Percentiles rank a stretch among this genome's conserved stretches.
phyloP scores from a whole-genome alignment of 2,888 invertebrate species.

The Erpobdella octoculata region DNA sequence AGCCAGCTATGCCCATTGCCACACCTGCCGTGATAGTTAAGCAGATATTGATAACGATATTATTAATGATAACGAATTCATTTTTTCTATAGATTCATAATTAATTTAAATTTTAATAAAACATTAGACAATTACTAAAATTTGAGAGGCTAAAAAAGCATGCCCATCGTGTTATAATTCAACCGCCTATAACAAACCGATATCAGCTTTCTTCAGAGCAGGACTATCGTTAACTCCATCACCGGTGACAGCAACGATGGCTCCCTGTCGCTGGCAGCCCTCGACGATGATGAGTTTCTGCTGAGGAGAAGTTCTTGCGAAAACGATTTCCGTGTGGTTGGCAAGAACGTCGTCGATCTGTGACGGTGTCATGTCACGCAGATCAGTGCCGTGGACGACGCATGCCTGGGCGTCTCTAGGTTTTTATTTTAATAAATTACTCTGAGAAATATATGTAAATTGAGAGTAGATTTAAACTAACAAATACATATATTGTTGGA shows the following conservation, averaged over 20 bases:
- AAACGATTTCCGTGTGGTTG: constrained; percentile 87
- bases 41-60: too few relatives aligned
- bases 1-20: constrained; percentile 42
- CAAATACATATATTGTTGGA: too few relatives aligned
- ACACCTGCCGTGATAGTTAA: constrained; percentile 35
- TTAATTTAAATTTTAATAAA: too few relatives aligned
- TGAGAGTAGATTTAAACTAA: neutral
- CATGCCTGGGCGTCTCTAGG: constrained; percentile 50
- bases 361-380: constrained; percentile 77
- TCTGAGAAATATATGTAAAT: neutral
- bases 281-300: constrained; percentile 77
- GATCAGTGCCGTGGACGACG: constrained; percentile 56
- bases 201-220: constrained; percentile 71
- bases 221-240: constrained; percentile 82
- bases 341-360: constrained; percentile 79
- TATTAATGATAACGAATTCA: neutral
- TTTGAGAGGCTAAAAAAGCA: neutral
- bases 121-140: too few relatives aligned
- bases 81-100: neutral
- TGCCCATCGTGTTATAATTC: neutral
- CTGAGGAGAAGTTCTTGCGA: constrained; percentile 82
- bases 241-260: constrained; percentile 76
- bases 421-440: neutral
- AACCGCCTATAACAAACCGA: constrained; percentile 42
- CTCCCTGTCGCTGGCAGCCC: constrained; percentile 69